Evolutionary conservation across 2,797 vertebrate species (phyloP), one percentile per base, ranked within the genome.

Genomic region (Monodelphis domestica): DNA sequence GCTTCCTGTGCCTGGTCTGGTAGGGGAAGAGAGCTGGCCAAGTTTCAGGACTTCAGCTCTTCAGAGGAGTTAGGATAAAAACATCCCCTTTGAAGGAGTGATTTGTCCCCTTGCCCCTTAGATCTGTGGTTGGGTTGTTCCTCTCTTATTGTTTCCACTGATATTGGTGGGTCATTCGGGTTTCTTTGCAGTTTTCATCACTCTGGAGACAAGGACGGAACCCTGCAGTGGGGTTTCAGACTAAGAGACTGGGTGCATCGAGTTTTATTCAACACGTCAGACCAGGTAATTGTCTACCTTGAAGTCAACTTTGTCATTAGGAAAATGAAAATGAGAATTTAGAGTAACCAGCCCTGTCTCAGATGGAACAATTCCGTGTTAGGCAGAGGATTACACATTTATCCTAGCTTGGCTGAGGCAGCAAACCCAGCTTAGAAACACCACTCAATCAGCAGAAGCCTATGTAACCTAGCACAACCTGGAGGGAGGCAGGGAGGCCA

Each of bases 381-480:
- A 84, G 93, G 94, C 87, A 96, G 91, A 91, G 56, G 93, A 63
- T 87, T 95, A 54, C 90, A 91, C 45, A 90, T 50, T 54, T 91
- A 12, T 93, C 88, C 70, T 84, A 89, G 78, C 87, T 70, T 92
- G 89, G 3, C 89, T 53, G 90, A 96, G 84, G 90, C 26, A 21
- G 89, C 56, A 91, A 96, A 3, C 45, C 93, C 53, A 21, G 9
- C 0, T 10, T 91, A 94, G 95, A 95, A 97, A 87, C 38, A 12
- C 12, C 63, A 87, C 70, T 87, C 56, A 56, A 38, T 90, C 38
- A 45, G 38, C 70, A 84, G 94, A 59, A 21, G 1, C 21, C 4
- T 54, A 90, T 92, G 33, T 52, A 91, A 63, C 2, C 59, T n/a
- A 88, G 87, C 93, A 50, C 78, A 89, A 88, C 33, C 87, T 45